A percentile compares a stretch with the other conserved stretches of the same genome.
Conservation (phyloP, 2,797 vertebrate species). For the Amniataba percoides region DNA sequence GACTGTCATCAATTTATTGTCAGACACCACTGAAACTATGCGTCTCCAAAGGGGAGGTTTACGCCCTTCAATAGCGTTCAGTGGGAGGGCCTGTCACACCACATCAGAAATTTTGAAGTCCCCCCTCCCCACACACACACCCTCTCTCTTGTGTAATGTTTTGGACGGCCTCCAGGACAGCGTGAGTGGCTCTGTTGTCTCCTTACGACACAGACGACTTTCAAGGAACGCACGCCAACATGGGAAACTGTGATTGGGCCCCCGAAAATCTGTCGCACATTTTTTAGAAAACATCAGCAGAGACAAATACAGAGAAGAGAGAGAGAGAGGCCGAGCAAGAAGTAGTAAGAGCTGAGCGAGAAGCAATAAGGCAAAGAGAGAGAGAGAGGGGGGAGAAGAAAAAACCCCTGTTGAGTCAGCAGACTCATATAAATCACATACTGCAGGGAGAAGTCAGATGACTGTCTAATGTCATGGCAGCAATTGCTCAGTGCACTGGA, state of each 20-base stretch:
- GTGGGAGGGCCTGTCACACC: slow-evolving; percentile 68
- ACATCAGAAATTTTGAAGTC: slow-evolving; percentile 65
- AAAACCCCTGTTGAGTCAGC: slow-evolving; percentile 70
- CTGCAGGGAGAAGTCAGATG: slow-evolving; percentile 79
- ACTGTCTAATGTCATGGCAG: slow-evolving; percentile 69
- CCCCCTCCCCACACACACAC: not conserved
- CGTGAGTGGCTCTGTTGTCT: slow-evolving; percentile 60
- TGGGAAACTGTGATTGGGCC: slow-evolving; percentile 32
- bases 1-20: slow-evolving; percentile 70
- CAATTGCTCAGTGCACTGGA: slow-evolving; percentile 66
- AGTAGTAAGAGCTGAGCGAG: slow-evolving; percentile 18
- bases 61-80: slow-evolving; percentile 68
- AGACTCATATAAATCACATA: slow-evolving; percentile 74
- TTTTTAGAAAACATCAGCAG: not conserved
- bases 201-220: slow-evolving; percentile 42
- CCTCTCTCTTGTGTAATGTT: slow-evolving; percentile 74
- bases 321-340: slow-evolving; percentile 4
- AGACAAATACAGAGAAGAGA: too few relatives aligned
- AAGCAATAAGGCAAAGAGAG: slow-evolving; percentile 35
- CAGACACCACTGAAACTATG: slow-evolving; percentile 71
- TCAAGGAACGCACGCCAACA: slow-evolving; percentile 12
- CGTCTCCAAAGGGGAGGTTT: slow-evolving; percentile 63
- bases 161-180: slow-evolving; percentile 68
- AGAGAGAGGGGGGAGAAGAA: not conserved
- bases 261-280: slow-evolving; percentile 4